Percentiles rank a stretch among this genome's conserved stretches.
These are phyloP conservation scores for Empidonax alnorum DNA, from an alignment of 2,113 vertebrate genomes.

Conservation along the genomic window DNA sequence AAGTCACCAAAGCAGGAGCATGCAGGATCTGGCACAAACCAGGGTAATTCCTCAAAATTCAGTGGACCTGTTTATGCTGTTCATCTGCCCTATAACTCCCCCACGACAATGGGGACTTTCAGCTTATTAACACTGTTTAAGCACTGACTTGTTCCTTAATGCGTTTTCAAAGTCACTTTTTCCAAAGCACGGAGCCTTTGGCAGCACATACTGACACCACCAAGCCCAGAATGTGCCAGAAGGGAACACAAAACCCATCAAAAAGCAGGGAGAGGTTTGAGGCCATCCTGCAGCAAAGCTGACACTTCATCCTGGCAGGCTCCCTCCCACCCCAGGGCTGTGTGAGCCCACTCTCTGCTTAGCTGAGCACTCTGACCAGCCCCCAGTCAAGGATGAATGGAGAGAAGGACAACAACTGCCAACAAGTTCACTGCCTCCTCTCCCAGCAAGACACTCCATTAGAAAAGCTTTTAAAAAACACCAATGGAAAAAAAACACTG, in stretches of 20 bases:
- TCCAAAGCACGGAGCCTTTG: background rate
- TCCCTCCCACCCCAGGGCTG: background rate
- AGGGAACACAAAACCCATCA: background rate
- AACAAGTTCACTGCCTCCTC: background rate
- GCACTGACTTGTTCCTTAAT: background rate
- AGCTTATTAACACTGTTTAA: background rate
- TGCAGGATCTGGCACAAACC: background rate
- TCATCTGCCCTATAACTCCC: background rate
- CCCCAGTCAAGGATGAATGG: background rate
- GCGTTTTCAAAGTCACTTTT: background rate
- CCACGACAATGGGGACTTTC: background rate
- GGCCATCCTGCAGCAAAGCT: background rate
- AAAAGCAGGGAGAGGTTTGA: background rate
- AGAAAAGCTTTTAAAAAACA: background rate
- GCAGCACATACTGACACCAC: rapidly evolving
- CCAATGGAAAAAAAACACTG: background rate
- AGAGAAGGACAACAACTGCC: background rate
- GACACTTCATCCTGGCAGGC: background rate
- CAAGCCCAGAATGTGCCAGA: background rate
- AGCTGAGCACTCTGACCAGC: background rate
- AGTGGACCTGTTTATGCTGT: rapidly evolving
- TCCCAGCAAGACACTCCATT: background rate
- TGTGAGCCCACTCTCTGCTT: background rate
- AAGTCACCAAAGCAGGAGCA: background rate
- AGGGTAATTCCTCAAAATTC: background rate